Conservation (phyloP, 2,113 vertebrate species). For the Eclectus roratus region DNA sequence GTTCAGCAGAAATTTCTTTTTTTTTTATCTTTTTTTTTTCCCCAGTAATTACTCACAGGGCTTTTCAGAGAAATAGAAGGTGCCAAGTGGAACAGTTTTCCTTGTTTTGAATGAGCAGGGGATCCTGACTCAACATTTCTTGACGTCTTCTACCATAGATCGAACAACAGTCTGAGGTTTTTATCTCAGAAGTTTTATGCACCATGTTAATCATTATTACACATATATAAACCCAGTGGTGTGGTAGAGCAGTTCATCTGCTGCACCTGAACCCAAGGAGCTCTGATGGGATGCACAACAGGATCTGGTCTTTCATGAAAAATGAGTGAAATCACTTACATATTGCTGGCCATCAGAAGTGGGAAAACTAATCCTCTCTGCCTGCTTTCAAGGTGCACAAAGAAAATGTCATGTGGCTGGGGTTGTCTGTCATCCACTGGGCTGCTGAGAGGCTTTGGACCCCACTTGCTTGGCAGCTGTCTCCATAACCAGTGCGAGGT, state of each 20-base stretch:
- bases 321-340: neutral
- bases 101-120: neutral
- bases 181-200: neutral
- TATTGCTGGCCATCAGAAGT: neutral
- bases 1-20: neutral
- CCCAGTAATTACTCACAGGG: neutral
- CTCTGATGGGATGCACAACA: neutral
- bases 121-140: neutral
- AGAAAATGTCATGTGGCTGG: neutral
- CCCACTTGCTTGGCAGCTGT: neutral
- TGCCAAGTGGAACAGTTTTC: neutral
- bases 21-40: neutral
- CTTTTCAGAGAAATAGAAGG: neutral
- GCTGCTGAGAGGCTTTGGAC: neutral
- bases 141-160: neutral
- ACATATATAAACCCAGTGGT: neutral
- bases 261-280: neutral
- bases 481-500: neutral
- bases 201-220: neutral
- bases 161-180: neutral
- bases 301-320: neutral
- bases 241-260: rapidly evolving
- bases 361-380: neutral
- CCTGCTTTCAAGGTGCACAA: neutral
- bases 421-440: neutral